Conservation (phyloP, 1,140 invertebrate species). For the Drosophila parabipectinata region DNA sequence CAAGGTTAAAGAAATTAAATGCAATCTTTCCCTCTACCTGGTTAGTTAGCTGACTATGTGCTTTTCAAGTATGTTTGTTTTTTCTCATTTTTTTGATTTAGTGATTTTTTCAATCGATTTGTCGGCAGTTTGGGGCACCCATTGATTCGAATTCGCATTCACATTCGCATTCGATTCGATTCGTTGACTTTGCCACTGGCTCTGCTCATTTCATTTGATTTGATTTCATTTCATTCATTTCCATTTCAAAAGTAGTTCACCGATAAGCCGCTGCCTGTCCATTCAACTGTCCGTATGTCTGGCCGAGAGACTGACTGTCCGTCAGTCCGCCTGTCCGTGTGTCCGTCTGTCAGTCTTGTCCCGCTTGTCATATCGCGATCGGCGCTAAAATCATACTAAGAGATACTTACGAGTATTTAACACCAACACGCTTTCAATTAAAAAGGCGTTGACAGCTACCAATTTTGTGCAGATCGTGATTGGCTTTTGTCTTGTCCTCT, state of each 20-base stretch:
- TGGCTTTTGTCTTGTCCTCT: conserved; percentile 19
- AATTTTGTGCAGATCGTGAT: conserved; percentile 51
- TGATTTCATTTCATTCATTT: conserved; percentile 59
- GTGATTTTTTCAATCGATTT: conserved; percentile 72
- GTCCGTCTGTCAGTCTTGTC: conserved; percentile 11
- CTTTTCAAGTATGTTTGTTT: conserved; percentile 8
- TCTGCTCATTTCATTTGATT: conserved; percentile 35
- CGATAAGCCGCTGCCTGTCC: conserved; percentile 55
- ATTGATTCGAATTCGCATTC: conserved; percentile 41
- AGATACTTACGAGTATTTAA: conserved; percentile 69
- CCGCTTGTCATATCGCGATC: conserved; percentile 69
- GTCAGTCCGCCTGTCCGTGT: conserved; percentile 14
- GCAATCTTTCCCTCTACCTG: conserved; percentile 33
- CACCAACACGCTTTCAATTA: conserved; percentile 75
- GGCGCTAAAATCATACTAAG: conserved; percentile 62
- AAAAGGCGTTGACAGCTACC: conserved; percentile 74
- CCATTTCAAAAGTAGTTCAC: conserved; percentile 71
- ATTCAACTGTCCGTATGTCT: conserved; percentile 33
- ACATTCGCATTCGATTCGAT: conserved; percentile 35
- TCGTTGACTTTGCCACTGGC: conserved; percentile 33
- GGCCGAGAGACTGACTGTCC: conserved; percentile 15
- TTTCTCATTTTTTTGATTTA: conserved; percentile 28
- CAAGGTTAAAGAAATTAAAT: conserved; percentile 81
- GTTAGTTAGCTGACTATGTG: neutral
- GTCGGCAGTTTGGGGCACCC: conserved; percentile 40